These are phyloP conservation scores for Trichoplusia ni DNA, from an alignment of 1,140 invertebrate species.

Conservation along the genomic window DNA sequence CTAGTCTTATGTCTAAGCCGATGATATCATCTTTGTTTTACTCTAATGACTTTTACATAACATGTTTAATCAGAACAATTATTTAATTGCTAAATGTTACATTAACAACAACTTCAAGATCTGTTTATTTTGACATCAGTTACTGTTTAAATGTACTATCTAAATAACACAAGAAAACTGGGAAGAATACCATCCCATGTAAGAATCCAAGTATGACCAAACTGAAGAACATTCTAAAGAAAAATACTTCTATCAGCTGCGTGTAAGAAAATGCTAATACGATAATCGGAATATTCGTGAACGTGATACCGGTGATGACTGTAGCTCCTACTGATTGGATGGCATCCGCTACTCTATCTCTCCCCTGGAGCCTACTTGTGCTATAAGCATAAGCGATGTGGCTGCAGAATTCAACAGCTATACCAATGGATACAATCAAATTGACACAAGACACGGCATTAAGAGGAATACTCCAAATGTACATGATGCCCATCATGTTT, in stretches of 20 bases:
- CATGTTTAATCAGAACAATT: no score
- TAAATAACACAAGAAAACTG: constrained; percentile 85
- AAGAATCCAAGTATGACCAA: constrained; percentile 94
- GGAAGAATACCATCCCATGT: constrained; percentile 95
- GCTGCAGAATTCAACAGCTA: constrained; percentile 97
- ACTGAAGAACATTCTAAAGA: constrained; percentile 96
- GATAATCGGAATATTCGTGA: constrained; percentile 96
- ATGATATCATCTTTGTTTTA: no score
- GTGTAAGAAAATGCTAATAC: constrained; percentile 96
- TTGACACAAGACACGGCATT: constrained; percentile 98
- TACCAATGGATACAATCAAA: constrained; percentile 93
- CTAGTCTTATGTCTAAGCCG: no score
- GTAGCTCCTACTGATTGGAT: constrained; percentile 91
- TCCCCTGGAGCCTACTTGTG: constrained; percentile 82
- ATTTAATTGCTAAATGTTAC: no score
- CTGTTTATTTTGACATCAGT: constrained; percentile 1
- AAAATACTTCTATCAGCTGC: constrained; percentile 94
- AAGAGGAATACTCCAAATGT: constrained; percentile 92
- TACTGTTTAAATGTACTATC: constrained; percentile 17
- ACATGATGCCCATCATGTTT: constrained; percentile 95
- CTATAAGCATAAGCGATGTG: constrained; percentile 93
- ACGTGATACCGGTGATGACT: constrained; percentile 95
- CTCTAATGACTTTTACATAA: no score
- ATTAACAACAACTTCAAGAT: no score
- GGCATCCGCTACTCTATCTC: constrained; percentile 87